Conservation (phyloP, 2,888 invertebrate genomes). For the Pheosia tremula region DNA sequence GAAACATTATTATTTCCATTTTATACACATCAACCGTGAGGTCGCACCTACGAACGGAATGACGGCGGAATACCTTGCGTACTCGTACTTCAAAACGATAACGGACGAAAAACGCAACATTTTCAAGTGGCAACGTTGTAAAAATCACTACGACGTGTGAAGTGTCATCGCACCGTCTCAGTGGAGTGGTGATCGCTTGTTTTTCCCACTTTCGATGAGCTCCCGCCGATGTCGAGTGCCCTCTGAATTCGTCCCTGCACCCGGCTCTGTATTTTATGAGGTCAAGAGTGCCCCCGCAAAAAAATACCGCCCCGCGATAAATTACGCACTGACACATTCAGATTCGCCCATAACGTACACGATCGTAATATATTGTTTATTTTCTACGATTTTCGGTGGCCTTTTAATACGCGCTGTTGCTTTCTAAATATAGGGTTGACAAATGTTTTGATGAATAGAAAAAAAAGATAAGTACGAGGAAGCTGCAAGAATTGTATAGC, state of each 20-base stretch:
- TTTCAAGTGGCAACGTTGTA: conserved; percentile 77
- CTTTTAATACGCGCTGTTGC: conserved; percentile 27
- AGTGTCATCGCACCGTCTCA: conserved; percentile 78
- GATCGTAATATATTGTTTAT: conserved; percentile 78
- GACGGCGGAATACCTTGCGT: conserved; percentile 40
- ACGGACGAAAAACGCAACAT: conserved; percentile 73
- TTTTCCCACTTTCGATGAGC: conserved; percentile 81
- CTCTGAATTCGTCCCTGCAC: conserved; percentile 71
- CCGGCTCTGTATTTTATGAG: conserved; percentile 81
- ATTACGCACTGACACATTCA: conserved; percentile 84
- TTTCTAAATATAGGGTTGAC: conserved; percentile 1
- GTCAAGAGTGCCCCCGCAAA: conserved; percentile 82
- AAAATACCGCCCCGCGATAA: conserved; percentile 78
- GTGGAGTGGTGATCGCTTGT: conserved; percentile 83
- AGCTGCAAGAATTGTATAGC: too few relatives aligned
- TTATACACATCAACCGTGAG: conserved; percentile 26
- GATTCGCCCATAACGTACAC: conserved; percentile 80
- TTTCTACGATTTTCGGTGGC: conserved; percentile 49
- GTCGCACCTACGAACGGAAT: conserved; percentile 35
- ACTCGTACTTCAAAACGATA: conserved; percentile 79
- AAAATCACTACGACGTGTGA: conserved; percentile 83
- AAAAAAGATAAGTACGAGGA: too few relatives aligned
- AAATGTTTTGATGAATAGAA: too few relatives aligned
- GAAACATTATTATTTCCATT: conserved; percentile 37
- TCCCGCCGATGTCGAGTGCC: conserved; percentile 70